Conservation (phyloP, 2,797 vertebrate genomes). For the Meda fulgida region DNA sequence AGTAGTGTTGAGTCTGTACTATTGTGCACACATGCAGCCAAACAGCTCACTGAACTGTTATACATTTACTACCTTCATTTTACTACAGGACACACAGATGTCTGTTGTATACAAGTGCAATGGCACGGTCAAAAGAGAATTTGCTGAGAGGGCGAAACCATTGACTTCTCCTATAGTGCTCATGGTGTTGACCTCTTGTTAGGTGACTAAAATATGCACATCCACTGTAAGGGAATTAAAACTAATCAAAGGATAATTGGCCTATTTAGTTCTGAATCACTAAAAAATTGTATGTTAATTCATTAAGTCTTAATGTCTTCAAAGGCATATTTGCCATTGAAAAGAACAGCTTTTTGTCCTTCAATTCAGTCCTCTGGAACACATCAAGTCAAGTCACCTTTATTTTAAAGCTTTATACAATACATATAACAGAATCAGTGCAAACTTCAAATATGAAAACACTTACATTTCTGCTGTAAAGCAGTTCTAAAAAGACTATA, state of each 20-base stretch:
- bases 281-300: not conserved
- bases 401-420: not conserved
- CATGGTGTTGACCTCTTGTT: not conserved
- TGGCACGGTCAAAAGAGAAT: not conserved
- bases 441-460: not conserved
- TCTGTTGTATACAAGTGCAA: not conserved
- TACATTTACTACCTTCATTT: not conserved
- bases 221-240: not conserved
- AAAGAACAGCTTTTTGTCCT: not conserved
- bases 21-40: conserved; percentile 8
- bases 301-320: not conserved
- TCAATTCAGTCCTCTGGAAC: not conserved
- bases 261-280: not conserved
- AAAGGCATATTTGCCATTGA: not conserved
- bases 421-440: not conserved
- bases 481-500: not conserved
- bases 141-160: not conserved
- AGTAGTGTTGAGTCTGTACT: not conserved
- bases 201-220: not conserved
- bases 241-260: not conserved
- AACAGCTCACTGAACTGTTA: conserved; percentile 1
- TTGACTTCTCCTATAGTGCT: not conserved
- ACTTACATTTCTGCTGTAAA: not conserved
- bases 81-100: not conserved
- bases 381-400: not conserved